phyloP scores from a whole-genome alignment of 2,113 vertebrate genomes.

The Ageneiosus marmoratus region DNA sequence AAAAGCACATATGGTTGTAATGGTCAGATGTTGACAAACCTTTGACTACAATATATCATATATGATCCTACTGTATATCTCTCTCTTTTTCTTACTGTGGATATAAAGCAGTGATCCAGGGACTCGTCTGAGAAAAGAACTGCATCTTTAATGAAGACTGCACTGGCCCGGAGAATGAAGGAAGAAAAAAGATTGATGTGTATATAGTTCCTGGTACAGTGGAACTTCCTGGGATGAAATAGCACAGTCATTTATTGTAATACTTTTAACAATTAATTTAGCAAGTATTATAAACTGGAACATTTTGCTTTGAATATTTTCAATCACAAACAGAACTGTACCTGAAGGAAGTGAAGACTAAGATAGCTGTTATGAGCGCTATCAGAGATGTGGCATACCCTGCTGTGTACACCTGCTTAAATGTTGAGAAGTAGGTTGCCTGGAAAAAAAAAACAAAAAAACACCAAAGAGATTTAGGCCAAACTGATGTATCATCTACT shows the following conservation, averaged over 20 bases:
- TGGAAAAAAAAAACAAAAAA: slow-evolving; percentile 45
- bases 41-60: neutral
- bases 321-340: slow-evolving; percentile 42
- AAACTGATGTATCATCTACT: neutral
- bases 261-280: neutral
- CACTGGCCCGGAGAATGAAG: slow-evolving; percentile 79
- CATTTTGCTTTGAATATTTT: neutral
- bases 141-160: slow-evolving; percentile 81
- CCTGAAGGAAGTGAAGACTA: slow-evolving; percentile 75
- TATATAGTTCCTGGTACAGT: slow-evolving; percentile 87
- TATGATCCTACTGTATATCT: neutral
- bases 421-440: slow-evolving; percentile 71
- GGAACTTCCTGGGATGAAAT: slow-evolving; percentile 76
- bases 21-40: neutral
- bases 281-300: neutral
- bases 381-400: slow-evolving; percentile 77
- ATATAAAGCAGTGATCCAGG: slow-evolving; percentile 80
- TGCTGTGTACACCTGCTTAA: slow-evolving; percentile 75
- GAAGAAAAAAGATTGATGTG: slow-evolving; percentile 87
- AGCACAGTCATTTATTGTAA: neutral
- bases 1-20: neutral
- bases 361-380: slow-evolving; percentile 74
- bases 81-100: slow-evolving; percentile 71
- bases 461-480: neutral
- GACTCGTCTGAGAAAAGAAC: slow-evolving; percentile 80